phyloP scores from a whole-genome alignment of 1,140 invertebrate genomes.

The Drosophila guanche region DNA sequence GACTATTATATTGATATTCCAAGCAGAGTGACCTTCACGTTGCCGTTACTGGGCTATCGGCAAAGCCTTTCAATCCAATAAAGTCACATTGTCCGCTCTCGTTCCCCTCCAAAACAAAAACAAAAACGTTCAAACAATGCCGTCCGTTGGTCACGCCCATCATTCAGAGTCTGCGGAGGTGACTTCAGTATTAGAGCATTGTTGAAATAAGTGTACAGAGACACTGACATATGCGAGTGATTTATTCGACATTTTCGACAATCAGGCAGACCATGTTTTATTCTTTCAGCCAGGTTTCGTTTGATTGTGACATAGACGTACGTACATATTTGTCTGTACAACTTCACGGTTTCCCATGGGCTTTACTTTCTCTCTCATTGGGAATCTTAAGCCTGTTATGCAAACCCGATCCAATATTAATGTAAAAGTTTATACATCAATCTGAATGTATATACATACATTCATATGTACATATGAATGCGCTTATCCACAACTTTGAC shows the following conservation, averaged over 20 bases:
- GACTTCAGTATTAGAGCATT: conserved; percentile 20
- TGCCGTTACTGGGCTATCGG: conserved; percentile 39
- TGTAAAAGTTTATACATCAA: conserved; percentile 5
- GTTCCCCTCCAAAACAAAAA: too few relatives aligned
- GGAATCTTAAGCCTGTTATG: conserved; percentile 67
- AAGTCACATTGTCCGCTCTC: too few relatives aligned
- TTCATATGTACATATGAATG: conserved; percentile 17
- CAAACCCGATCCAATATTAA: conserved; percentile 46
- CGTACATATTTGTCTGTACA: too few relatives aligned
- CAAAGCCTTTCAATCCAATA: conserved; percentile 25
- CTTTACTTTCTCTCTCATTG: conserved; percentile 58
- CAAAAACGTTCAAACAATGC: conserved; percentile 14
- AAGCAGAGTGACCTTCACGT: conserved; percentile 62
- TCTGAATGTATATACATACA: conserved; percentile 17
- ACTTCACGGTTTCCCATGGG: neutral
- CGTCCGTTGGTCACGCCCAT: conserved; percentile 45
- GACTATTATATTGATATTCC: conserved; percentile 73
- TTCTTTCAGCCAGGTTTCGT: too few relatives aligned
- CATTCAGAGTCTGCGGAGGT: conserved; percentile 14
- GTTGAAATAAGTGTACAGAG: conserved; percentile 28
- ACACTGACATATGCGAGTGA: neutral
- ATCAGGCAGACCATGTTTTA: too few relatives aligned
- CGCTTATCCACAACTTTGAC: conserved; percentile 43
- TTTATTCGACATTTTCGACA: too few relatives aligned
- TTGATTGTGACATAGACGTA: too few relatives aligned